A percentile compares a stretch with the other conserved stretches of the same genome.
phyloP scores from a whole-genome alignment of 2,888 invertebrate genomes.

The Seladonia tumulorum region DNA sequence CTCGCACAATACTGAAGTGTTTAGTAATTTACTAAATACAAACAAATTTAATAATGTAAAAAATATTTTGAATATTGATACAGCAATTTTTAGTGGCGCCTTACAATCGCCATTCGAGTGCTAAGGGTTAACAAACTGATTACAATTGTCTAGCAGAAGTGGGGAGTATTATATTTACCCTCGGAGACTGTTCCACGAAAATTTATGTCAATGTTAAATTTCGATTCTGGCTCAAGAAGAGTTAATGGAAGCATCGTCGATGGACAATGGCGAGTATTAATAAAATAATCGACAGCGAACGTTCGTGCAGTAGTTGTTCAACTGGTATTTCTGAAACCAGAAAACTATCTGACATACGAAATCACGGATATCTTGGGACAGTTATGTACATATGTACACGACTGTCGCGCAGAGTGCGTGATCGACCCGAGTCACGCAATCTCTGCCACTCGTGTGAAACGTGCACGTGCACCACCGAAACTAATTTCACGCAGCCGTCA shows the following conservation, averaged over 20 bases:
- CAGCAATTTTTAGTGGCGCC: no score
- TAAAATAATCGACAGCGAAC: not conserved
- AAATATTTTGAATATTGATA: no score
- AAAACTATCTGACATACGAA: constrained; percentile 38
- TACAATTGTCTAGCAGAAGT: no score
- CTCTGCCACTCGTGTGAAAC: constrained; percentile 81
- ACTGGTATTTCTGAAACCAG: constrained; percentile 6
- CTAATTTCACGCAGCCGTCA: constrained; percentile 36
- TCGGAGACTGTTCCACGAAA: no score
- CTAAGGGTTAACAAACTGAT: no score
- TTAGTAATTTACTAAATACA: no score
- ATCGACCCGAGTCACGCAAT: constrained; percentile 80
- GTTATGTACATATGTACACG: constrained; percentile 20
- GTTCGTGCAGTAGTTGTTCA: constrained; percentile 31
- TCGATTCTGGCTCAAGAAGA: not conserved
- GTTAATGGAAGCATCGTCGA: not conserved
- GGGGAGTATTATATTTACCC: no score
- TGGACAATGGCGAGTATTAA: not conserved
- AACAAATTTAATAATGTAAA: no score
- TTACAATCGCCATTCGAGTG: no score
- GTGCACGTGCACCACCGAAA: constrained; percentile 77
- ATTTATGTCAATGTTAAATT: not conserved
- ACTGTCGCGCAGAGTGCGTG: constrained; percentile 64
- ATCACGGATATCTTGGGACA: constrained; percentile 31
- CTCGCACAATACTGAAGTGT: no score